Base-by-base conservation (phyloP, 2,113 vertebrate species). In the Poecile atricapillus region DNA sequence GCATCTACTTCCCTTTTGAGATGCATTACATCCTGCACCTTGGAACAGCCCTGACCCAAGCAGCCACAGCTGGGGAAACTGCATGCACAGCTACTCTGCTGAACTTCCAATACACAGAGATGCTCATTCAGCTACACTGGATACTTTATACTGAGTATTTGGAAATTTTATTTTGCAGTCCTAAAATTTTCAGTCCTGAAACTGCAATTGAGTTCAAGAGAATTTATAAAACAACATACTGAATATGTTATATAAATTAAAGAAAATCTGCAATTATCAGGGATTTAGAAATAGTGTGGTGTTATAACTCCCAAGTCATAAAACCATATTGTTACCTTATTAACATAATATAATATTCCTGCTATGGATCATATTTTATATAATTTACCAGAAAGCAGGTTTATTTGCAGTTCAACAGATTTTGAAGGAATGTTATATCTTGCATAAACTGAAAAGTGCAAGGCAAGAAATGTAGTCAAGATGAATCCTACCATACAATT, bases 21-120 rank as follows among this genome's bases (percentile, higher is more conserved):
- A 52, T 60, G 20, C 18, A 63, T 67, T 19, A 22, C 15, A 19
- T 22, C 21, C 43, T 58, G 22, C 25, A 30, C 27, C n/a, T 64
- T 13, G 17, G 12, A 83, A 59, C 1, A 2, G 8, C 31, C 56
- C 31, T 49, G 47, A 67, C 53, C 39, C 0, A 0, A 70, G 35
- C 39, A 68, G 46, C 63, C 71, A 39, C 24, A 43, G 5, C 10
- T 46, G 44, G 8, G 11, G 13, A 39, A 59, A 11, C 24, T 74
- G 55, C 25, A n/a, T 10, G 11, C 31, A 14, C 7, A 65, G 7
- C 5, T 24, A n/a, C 22, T 25, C 27, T 56, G 37, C 24, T 84
- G 65, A 55, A 49, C 5, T 73, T 56, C 33, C 35, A 58, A 16
- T 9, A 18, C 7, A 2, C 46, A 62, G 37, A 60, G 37, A 67